These are phyloP conservation scores for Heliconius eleuchia DNA, from an alignment of 1,140 invertebrate genomes.

Conservation along the genomic window DNA sequence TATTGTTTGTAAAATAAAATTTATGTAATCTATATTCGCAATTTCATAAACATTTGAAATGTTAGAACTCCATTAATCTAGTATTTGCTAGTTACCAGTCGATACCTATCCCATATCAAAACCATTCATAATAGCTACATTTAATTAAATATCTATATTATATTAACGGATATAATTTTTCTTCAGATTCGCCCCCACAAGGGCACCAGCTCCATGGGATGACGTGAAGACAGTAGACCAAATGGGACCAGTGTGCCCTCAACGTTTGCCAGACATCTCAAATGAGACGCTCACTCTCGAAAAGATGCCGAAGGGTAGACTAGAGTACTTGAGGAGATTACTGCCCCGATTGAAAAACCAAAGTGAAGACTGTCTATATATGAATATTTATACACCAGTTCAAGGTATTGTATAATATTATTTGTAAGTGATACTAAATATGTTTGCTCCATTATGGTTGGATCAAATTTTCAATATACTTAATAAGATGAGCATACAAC, in stretches of 20 bases:
- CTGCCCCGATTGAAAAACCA: conserved; percentile 93
- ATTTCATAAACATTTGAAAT: too few species aligned
- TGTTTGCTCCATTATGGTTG: neutral
- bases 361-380: conserved; percentile 97
- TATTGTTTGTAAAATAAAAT: too few species aligned
- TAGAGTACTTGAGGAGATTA: conserved; percentile 92
- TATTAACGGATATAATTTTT: conserved; percentile 8
- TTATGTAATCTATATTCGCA: too few species aligned
- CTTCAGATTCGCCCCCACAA: conserved; percentile 92
- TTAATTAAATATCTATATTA: neutral
- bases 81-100: too few species aligned
- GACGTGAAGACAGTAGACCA: conserved; percentile 90
- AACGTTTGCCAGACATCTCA: conserved; percentile 90
- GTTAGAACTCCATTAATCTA: too few species aligned
- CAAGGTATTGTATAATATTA: conserved; percentile 85
- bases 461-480: too few species aligned
- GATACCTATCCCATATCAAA: neutral
- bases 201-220: conserved; percentile 94
- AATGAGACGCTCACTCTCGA: conserved; percentile 91
- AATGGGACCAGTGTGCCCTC: conserved; percentile 94
- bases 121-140: neutral
- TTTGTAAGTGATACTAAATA: neutral
- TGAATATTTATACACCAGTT: conserved; percentile 97
- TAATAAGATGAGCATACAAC: too few species aligned
- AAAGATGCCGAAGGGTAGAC: conserved; percentile 93